Conservation (phyloP, 2,888 invertebrate species). For the Folsomia candida region DNA sequence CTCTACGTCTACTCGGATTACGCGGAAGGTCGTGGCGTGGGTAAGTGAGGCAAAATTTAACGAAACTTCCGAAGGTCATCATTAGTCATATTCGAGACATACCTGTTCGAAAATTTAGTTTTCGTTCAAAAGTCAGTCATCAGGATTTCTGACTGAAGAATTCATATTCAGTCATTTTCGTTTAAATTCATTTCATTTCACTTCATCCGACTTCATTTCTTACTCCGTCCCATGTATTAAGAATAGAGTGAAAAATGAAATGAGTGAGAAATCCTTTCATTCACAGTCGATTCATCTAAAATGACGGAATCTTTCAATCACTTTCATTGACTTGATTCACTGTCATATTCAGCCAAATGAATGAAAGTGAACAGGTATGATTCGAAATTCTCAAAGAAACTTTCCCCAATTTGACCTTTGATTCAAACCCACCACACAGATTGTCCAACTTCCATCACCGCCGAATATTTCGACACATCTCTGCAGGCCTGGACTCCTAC, state of each 20-base stretch:
- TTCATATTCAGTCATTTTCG: too few species aligned
- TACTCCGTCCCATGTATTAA: too few species aligned
- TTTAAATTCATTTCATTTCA: too few species aligned
- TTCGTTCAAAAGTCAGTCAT: too few species aligned
- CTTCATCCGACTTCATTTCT: too few species aligned
- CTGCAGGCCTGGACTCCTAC: conserved; percentile 25
- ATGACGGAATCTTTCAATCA: too few species aligned
- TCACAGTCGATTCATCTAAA: too few species aligned
- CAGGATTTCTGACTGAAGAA: not conserved
- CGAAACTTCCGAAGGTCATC: not conserved
- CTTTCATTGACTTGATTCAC: not conserved
- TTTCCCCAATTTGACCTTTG: too few species aligned
- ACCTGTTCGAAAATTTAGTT: not conserved
- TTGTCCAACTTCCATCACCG: conserved; percentile 33
- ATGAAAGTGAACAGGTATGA: too few species aligned
- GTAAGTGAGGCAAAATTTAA: conserved; percentile 14
- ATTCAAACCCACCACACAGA: too few species aligned
- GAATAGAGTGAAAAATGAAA: too few species aligned
- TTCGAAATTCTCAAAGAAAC: not conserved
- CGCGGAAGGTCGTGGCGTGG: conserved; percentile 30
- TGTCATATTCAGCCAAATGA: not conserved
- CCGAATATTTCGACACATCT: conserved; percentile 28
- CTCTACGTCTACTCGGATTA: conserved; percentile 40
- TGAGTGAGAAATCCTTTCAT: too few species aligned
- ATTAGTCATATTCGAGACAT: not conserved